Percentiles rank a stretch among this genome's conserved stretches.
Evolutionary conservation across 1,140 invertebrate species (phyloP).

Genomic region (Asobara japonica): DNA sequence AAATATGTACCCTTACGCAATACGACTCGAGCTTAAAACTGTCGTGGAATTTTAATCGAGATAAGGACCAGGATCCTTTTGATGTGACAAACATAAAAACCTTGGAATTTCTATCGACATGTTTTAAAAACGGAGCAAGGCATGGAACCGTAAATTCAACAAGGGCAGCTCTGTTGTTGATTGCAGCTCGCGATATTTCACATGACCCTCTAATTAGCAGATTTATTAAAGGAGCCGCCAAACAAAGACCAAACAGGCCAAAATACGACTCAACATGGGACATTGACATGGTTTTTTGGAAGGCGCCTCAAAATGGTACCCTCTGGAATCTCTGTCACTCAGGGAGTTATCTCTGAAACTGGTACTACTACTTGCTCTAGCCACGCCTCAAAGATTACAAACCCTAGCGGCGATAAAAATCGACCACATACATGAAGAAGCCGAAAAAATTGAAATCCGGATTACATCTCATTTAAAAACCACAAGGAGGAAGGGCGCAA

Average conservation of each 20-base stretch:
- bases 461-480: slow-evolving; percentile 25
- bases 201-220: slow-evolving; percentile 12
- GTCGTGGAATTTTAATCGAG: background rate
- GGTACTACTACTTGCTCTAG: slow-evolving; percentile 34
- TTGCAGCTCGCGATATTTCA: background rate
- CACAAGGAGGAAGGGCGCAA: background rate
- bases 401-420: slow-evolving; percentile 33
- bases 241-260: slow-evolving; percentile 34
- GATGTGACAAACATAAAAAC: background rate
- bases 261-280: slow-evolving; percentile 42
- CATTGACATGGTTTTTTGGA: slow-evolving; percentile 34
- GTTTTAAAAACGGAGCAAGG: background rate
- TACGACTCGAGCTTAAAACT: background rate
- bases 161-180: background rate
- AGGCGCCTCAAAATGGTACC: background rate
- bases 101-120: background rate
- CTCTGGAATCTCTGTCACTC: too few relatives aligned
- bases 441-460: slow-evolving; percentile 1
- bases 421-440: background rate
- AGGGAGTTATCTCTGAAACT: slow-evolving; percentile 34
- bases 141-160: background rate
- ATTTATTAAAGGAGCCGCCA: slow-evolving; percentile 39
- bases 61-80: background rate
- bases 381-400: slow-evolving; percentile 35
- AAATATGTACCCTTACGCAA: slow-evolving; percentile 16